Conservation (phyloP, 1,140 invertebrate genomes). For the Teleopsis dalmanni region DNA sequence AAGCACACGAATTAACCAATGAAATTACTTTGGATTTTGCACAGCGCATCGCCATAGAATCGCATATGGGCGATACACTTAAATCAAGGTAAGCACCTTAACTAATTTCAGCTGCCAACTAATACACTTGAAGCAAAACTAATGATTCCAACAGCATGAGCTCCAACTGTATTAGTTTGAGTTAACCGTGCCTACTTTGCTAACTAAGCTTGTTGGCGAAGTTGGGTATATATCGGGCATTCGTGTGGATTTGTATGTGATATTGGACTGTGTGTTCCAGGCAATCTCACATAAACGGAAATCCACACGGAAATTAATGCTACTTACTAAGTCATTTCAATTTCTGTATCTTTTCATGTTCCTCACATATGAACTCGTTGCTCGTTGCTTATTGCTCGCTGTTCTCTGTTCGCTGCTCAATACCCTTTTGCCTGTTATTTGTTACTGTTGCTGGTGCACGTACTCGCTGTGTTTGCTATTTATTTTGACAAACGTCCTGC, state of each 20-base stretch:
- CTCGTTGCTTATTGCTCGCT: no score
- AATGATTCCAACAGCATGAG: neutral
- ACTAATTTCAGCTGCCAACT: no score
- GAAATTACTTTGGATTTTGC: slow-evolving; percentile 32
- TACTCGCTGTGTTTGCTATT: no score
- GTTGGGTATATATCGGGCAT: no score
- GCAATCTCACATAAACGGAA: neutral
- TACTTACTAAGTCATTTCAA: neutral
- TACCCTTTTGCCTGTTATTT: no score
- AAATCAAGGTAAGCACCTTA: slow-evolving; percentile 34
- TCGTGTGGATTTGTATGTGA: no score
- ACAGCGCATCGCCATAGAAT: slow-evolving; percentile 38
- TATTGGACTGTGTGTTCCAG: no score
- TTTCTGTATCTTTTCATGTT: neutral
- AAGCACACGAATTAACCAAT: slow-evolving; percentile 16
- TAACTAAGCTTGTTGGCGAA: neutral
- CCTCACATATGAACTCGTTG: neutral
- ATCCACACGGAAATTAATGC: neutral
- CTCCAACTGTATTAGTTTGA: neutral
- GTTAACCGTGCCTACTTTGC: neutral
- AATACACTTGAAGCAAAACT: neutral
- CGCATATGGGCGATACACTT: slow-evolving; percentile 35
- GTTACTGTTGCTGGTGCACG: no score
- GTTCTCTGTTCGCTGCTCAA: no score
- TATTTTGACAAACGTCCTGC: no score